These are phyloP conservation scores for Catagonus wagneri DNA, from an alignment of 2,113 vertebrate species.

Conservation along the genomic window DNA sequence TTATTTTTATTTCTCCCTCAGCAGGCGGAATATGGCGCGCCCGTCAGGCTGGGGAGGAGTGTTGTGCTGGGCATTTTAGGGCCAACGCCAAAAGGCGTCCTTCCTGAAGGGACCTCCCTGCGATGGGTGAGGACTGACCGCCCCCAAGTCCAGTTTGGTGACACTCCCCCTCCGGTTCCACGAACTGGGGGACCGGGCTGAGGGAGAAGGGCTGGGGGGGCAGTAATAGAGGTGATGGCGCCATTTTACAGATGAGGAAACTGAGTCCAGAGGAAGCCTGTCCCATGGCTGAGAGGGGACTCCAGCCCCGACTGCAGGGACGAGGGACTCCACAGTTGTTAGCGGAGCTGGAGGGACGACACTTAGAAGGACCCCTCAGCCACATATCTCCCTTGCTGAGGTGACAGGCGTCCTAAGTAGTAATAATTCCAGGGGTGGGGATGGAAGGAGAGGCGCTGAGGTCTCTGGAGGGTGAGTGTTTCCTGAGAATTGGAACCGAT, in stretches of 20 bases:
- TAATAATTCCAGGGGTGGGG: neutral
- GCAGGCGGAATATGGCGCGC: fast-evolving
- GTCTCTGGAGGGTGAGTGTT: neutral
- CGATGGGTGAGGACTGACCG: neutral
- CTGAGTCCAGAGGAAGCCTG: neutral
- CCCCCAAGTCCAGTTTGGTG: neutral
- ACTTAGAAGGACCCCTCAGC: neutral
- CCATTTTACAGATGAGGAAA: conserved; percentile 3
- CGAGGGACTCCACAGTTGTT: neutral
- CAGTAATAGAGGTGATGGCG: no score
- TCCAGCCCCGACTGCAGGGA: neutral
- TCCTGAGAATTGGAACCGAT: neutral
- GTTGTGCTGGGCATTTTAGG: neutral
- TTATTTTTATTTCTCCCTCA: neutral
- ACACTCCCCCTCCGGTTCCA: neutral
- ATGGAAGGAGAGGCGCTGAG: neutral
- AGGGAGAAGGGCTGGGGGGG: neutral
- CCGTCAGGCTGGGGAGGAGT: neutral
- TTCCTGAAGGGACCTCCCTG: neutral
- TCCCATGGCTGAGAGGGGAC: neutral
- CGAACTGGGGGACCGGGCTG: no score
- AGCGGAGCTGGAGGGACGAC: neutral
- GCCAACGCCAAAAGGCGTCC: no score
- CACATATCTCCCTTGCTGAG: neutral
- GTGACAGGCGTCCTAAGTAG: neutral